Evolutionary conservation across 2,113 vertebrate species (phyloP).

Genomic region (Elachura formosa): DNA sequence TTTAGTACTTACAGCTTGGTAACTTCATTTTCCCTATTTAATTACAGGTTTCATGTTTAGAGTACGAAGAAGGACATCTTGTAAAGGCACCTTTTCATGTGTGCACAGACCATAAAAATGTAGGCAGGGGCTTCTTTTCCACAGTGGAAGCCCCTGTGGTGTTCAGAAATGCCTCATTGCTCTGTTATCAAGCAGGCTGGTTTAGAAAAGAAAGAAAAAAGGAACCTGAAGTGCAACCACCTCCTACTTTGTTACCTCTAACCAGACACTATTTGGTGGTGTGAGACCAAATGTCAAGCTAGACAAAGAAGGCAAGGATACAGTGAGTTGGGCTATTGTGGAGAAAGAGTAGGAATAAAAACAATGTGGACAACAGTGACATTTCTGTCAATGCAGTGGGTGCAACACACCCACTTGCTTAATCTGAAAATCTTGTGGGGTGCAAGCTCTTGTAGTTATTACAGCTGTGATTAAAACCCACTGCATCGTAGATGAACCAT

Average conservation of each 20-base stretch:
- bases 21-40: neutral
- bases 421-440: neutral
- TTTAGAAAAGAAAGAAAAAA: neutral
- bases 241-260: neutral
- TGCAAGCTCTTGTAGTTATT: neutral
- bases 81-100: conserved; percentile 54
- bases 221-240: neutral
- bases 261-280: neutral
- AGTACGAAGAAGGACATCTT: conserved; percentile 7
- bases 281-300: conserved; percentile 56
- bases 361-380: neutral
- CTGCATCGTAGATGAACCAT: neutral
- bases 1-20: conserved; percentile 3
- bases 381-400: conserved; percentile 48
- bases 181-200: neutral
- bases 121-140: conserved; percentile 8
- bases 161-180: neutral
- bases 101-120: conserved; percentile 19
- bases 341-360: neutral
- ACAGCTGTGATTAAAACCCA: neutral
- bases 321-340: conserved; percentile 35
- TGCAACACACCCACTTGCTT: conserved; percentile 29
- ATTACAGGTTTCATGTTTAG: conserved; percentile 59
- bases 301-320: conserved; percentile 30
- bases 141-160: neutral